Evolutionary conservation across 2,797 vertebrate species (phyloP).

Genomic region (Leuciscus waleckii): DNA sequence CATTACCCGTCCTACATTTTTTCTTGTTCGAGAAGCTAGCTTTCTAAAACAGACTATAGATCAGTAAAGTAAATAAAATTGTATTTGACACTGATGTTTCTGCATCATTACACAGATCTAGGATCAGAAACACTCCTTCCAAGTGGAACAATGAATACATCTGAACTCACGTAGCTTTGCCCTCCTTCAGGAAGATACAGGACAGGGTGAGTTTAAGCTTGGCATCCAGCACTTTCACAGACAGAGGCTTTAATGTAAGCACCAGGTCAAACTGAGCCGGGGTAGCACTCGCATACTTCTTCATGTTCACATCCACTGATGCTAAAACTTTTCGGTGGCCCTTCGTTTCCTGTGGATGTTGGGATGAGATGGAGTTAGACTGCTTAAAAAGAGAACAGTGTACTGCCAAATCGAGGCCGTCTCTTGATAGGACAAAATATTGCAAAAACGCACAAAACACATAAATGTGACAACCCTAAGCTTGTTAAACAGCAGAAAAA

Average conservation of each 20-base stretch:
- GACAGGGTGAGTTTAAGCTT: conserved; percentile 85
- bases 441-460: background rate
- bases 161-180: conserved; percentile 90
- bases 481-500: background rate
- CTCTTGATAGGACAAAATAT: background rate
- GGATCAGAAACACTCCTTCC: background rate
- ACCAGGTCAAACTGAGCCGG: conserved; percentile 78
- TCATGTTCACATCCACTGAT: conserved; percentile 85
- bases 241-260: conserved; percentile 85
- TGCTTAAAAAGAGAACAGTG: background rate
- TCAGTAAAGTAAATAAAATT: background rate
- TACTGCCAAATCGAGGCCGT: background rate
- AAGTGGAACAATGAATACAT: background rate
- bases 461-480: background rate
- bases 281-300: conserved; percentile 81
- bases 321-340: conserved; percentile 88
- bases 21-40: background rate
- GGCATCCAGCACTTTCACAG: conserved; percentile 88
- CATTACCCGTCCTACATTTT: background rate
- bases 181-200: conserved; percentile 88
- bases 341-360: conserved; percentile 83
- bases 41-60: too few species aligned
- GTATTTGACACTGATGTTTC: background rate
- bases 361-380: background rate
- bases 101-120: background rate